phyloP scores from a whole-genome alignment of 1,140 invertebrate species.

The Pogonognathellus flavescens region DNA sequence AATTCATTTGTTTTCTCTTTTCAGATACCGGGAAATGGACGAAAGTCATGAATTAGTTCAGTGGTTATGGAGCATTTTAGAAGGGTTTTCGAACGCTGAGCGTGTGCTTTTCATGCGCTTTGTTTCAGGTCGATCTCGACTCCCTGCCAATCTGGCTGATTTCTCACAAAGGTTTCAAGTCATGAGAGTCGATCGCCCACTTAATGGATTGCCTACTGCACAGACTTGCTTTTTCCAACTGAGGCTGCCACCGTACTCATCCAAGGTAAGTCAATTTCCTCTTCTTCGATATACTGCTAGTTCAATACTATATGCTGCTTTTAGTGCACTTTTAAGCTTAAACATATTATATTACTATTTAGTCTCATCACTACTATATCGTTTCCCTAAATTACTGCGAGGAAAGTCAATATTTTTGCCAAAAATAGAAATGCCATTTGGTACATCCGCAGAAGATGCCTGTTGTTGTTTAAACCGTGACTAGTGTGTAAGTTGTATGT shows the following conservation, averaged over 20 bases:
- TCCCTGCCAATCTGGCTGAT: slow-evolving; percentile 79
- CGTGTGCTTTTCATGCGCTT: slow-evolving; percentile 80
- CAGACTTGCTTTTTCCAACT: slow-evolving; percentile 82
- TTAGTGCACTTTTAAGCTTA: too few relatives aligned
- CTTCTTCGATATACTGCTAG: background rate
- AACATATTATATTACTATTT: too few relatives aligned
- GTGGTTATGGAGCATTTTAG: slow-evolving; percentile 79
- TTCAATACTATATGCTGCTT: background rate
- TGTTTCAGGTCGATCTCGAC: slow-evolving; percentile 78
- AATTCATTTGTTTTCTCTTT: background rate
- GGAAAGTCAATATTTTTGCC: too few relatives aligned
- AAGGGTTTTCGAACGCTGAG: slow-evolving; percentile 77
- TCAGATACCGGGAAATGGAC: slow-evolving; percentile 77
- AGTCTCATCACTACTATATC: too few relatives aligned
- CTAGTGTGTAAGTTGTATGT: too few relatives aligned
- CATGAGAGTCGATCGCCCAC: slow-evolving; percentile 75
- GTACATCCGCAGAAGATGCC: too few relatives aligned
- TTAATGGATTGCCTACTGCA: slow-evolving; percentile 76
- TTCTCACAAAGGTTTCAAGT: slow-evolving; percentile 79
- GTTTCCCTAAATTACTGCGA: too few relatives aligned
- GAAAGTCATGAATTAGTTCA: slow-evolving; percentile 75
- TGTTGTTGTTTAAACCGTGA: too few relatives aligned
- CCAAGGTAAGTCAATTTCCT: slow-evolving; percentile 66
- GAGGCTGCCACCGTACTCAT: slow-evolving; percentile 77
- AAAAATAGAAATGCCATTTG: too few relatives aligned